Evolutionary conservation across 2,888 invertebrate genomes (phyloP).

Genomic region (Agonopterix subpropinquella): DNA sequence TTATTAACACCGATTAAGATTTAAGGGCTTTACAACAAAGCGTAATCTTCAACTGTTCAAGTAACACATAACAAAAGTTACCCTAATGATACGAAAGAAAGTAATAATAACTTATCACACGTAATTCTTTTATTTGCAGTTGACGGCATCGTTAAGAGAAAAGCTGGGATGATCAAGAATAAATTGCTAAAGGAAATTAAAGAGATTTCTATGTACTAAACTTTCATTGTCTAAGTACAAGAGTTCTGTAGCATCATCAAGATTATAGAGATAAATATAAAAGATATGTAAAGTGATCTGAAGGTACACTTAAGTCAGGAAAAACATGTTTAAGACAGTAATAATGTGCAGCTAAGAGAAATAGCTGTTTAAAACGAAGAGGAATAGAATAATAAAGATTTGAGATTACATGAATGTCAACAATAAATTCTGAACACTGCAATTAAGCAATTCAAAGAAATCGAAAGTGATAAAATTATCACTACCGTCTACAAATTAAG

Average conservation of each 20-base stretch:
- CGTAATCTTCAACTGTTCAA: not conserved
- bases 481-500: not conserved
- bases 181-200: slow-evolving; percentile 8
- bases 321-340: no score
- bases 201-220: slow-evolving; percentile 8
- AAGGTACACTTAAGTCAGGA: no score
- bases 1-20: slow-evolving; percentile 9
- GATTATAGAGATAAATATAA: slow-evolving; percentile 10
- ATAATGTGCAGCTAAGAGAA: no score
- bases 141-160: slow-evolving; percentile 5
- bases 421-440: not conserved
- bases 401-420: not conserved
- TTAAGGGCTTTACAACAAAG: slow-evolving; percentile 6
- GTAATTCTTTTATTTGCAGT: slow-evolving; percentile 8
- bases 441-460: slow-evolving; percentile 1
- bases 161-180: slow-evolving; percentile 2
- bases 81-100: no score
- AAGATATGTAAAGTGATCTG: not conserved
- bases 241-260: slow-evolving; percentile 9
- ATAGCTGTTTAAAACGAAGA: no score
- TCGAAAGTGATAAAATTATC: slow-evolving; percentile 2
- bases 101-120: not conserved
- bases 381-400: not conserved
- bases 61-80: no score
- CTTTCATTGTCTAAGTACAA: slow-evolving; percentile 8